Evolutionary conservation across 2,797 vertebrate species (phyloP).

Genomic region (Epinephelus malabaricus): DNA sequence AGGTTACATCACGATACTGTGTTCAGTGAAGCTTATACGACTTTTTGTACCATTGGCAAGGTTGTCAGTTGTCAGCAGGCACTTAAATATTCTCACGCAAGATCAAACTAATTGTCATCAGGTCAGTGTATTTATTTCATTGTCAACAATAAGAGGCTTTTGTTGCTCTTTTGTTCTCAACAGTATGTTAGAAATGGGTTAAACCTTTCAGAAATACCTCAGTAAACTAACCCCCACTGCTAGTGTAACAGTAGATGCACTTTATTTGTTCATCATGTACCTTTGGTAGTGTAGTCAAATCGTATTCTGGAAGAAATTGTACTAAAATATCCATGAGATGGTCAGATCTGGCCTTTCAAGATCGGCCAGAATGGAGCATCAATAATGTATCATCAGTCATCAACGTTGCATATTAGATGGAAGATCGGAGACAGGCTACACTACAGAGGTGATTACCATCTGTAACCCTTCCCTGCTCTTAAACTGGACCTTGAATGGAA

Average conservation of each 20-base stretch:
- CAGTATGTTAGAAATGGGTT: background rate
- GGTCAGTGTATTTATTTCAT: background rate
- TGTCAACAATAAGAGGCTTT: background rate
- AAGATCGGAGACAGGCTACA: slow-evolving; percentile 69
- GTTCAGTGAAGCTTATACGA: slow-evolving; percentile 11
- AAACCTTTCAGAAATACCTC: background rate
- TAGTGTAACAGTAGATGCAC: slow-evolving; percentile 7
- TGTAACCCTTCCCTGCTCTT: slow-evolving; percentile 61
- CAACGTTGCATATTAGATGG: slow-evolving; percentile 80
- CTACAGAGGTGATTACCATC: slow-evolving; percentile 71
- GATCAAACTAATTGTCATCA: background rate
- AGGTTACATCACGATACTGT: background rate
- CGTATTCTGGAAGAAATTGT: slow-evolving; percentile 62
- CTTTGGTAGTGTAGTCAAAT: slow-evolving; percentile 43
- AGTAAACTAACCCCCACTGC: background rate
- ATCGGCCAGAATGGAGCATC: slow-evolving; percentile 71
- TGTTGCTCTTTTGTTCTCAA: background rate
- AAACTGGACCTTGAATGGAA: slow-evolving; percentile 63
- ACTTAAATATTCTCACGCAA: background rate
- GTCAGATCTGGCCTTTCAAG: slow-evolving; percentile 77
- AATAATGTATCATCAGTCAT: slow-evolving; percentile 82
- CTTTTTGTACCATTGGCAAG: slow-evolving; percentile 3
- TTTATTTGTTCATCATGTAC: slow-evolving; percentile 52
- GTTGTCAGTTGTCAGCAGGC: background rate
- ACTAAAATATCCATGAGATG: slow-evolving; percentile 82